phyloP scores from a whole-genome alignment of 2,113 vertebrate species.

The Coptodon bakossiorum region DNA sequence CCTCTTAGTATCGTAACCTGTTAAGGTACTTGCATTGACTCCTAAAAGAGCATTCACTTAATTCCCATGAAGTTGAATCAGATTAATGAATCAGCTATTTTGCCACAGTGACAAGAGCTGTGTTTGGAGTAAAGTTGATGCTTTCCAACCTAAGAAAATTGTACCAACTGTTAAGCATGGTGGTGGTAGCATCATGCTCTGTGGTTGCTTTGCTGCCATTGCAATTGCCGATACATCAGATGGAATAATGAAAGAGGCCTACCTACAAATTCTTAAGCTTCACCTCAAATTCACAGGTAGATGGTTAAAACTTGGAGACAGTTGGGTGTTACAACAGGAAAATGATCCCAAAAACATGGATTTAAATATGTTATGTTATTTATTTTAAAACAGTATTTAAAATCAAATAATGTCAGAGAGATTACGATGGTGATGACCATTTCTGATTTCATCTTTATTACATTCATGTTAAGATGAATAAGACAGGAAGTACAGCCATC shows the following conservation, averaged over 20 bases:
- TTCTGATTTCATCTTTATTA: not conserved
- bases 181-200: not conserved
- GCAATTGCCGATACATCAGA: accelerated
- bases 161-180: not conserved
- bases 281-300: not conserved
- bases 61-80: not conserved
- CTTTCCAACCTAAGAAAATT: not conserved
- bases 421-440: not conserved
- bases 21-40: not conserved
- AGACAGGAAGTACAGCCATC: not conserved
- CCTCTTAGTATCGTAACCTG: not conserved
- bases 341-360: not conserved
- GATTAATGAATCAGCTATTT: not conserved
- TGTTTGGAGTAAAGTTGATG: not conserved
- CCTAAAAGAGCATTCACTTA: not conserved
- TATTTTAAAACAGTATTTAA: not conserved
- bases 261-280: not conserved
- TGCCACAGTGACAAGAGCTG: not conserved
- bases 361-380: not conserved
- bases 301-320: not conserved
- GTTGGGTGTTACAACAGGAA: not conserved
- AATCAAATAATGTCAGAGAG: not conserved
- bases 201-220: not conserved
- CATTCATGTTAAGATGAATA: not conserved
- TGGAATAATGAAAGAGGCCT: not conserved